Base-by-base conservation (phyloP, 2,888 invertebrate genomes). In the Podotricha telesiphe region DNA sequence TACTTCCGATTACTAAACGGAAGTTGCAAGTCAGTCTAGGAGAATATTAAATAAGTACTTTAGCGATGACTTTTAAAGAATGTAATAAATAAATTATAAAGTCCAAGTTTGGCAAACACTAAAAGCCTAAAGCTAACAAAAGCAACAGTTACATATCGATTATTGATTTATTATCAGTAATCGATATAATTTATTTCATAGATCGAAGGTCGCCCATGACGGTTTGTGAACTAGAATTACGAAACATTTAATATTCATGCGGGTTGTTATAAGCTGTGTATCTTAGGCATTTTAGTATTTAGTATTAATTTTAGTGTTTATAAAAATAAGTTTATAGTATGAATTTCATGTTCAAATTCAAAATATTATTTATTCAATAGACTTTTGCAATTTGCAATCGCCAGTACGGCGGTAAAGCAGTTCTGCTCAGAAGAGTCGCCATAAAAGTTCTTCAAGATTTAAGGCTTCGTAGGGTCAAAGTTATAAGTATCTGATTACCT, bases 181-280 rank as follows among this genome's bases (percentile, higher is more conserved):
- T 70, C 74, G 65, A 74, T 73, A 74, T 65, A 65, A 70, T 69
- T 67, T 70, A 68, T 66, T 63, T 56, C 58, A 67, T 65, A 67
- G 34, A 67, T 40, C 61, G 67, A 73, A 71, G 73, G 68, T 63
- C 67, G 59, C 59, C 58, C 61, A 56, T 66, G 69, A 65, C 71
- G 62, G 65, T 34, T 56, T 37, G 58, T 69, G 65, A 22, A 65
- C 67, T 69, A 68, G 69, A 40, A 72, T 73, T 40, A 28, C 51
- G 59, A 42, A 37, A 64, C n/a, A 17, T 65, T 56, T 37, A 48
- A n/a, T 19, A 65, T 65, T 62, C 53, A 62, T 62, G 45, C 67
- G 67, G 67, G 62, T 15, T 28, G 2, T 53, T 15, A 10, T n/a
- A n/a, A n/a, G n/a, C n/a, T n/a, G n/a, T n/a, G n/a, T n/a, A n/a